These are phyloP conservation scores for Leucoma salicis DNA, from an alignment of 2,888 invertebrate species.

Conservation along the genomic window DNA sequence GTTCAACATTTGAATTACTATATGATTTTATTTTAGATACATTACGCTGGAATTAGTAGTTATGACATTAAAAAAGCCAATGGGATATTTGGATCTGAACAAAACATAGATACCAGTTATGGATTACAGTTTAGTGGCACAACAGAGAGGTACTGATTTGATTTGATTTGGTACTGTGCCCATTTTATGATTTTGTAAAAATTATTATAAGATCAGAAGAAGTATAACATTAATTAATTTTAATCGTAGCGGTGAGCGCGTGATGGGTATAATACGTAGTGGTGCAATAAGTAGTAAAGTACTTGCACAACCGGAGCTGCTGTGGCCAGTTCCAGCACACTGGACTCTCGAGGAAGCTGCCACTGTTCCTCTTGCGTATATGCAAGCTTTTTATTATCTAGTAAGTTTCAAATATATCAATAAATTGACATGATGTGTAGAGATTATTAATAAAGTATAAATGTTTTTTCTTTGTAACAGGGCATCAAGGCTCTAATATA, in stretches of 20 bases:
- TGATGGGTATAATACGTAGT: slow-evolving; percentile 84
- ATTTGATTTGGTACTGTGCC: neutral
- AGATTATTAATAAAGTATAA: neutral
- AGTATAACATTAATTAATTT: neutral
- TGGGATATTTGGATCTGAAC: slow-evolving; percentile 26
- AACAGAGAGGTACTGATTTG: slow-evolving; percentile 41
- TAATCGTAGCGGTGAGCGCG: slow-evolving; percentile 60
- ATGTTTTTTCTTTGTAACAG: neutral
- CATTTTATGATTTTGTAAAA: neutral
- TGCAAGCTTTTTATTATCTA: slow-evolving; percentile 70
- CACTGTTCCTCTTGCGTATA: slow-evolving; percentile 88
- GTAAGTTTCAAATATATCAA: slow-evolving; percentile 37
- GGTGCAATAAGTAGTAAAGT: slow-evolving; percentile 81
- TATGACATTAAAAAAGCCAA: slow-evolving; percentile 46
- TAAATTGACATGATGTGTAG: neutral
- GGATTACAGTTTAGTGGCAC: slow-evolving; percentile 65
- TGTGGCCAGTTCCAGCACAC: slow-evolving; percentile 86
- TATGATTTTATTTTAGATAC: slow-evolving; percentile 31
- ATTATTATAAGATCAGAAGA: neutral
- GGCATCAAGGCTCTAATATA: neutral
- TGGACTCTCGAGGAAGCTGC: slow-evolving; percentile 89
- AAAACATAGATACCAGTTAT: slow-evolving; percentile 22
- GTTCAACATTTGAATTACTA: neutral
- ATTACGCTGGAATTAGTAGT: slow-evolving; percentile 21
- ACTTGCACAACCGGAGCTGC: slow-evolving; percentile 65